Conservation (phyloP, 2,113 vertebrate genomes). For the Chaenogobius annularis region DNA sequence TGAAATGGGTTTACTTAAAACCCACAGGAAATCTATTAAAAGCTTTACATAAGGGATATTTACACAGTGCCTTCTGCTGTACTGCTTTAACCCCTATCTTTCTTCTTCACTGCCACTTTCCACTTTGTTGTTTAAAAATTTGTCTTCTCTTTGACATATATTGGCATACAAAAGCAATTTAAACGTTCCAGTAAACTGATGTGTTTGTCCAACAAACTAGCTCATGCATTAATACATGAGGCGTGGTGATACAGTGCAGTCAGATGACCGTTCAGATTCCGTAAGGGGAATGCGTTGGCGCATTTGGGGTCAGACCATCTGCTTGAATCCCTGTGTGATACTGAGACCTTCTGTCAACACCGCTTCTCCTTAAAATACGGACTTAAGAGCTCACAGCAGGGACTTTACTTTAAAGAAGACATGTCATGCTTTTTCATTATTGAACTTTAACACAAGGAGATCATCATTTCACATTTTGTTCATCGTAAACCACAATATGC, state of each 20-base stretch:
- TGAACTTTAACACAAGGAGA: too few species aligned
- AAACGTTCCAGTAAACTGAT: conserved; percentile 26
- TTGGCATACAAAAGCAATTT: neutral
- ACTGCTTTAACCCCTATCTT: conserved; percentile 35
- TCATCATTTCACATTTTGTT: too few species aligned
- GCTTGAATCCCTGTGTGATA: conserved; percentile 32
- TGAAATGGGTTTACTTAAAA: conserved; percentile 46
- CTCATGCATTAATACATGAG: conserved; percentile 61
- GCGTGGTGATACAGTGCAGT: conserved; percentile 24
- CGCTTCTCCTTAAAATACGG: conserved; percentile 14
- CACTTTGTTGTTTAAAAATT: conserved; percentile 14
- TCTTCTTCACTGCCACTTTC: conserved; percentile 4
- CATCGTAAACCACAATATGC: too few species aligned
- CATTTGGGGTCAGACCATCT: conserved; percentile 50
- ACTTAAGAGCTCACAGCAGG: conserved; percentile 6
- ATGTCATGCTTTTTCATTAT: too few species aligned
- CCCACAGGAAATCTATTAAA: conserved; percentile 66
- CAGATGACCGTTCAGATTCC: conserved; percentile 26
- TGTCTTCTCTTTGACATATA: conserved; percentile 8
- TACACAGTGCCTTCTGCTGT: conserved; percentile 50
- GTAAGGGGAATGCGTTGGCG: conserved; percentile 23
- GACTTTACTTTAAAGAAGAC: neutral
- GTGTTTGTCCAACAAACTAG: conserved; percentile 45
- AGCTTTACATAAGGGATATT: conserved; percentile 61
- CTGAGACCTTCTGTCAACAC: conserved; percentile 21